A percentile compares a stretch with the other conserved stretches of the same genome.
These are phyloP conservation scores for Prosapia bicincta DNA, from an alignment of 2,888 invertebrate species.

Conservation along the genomic window DNA sequence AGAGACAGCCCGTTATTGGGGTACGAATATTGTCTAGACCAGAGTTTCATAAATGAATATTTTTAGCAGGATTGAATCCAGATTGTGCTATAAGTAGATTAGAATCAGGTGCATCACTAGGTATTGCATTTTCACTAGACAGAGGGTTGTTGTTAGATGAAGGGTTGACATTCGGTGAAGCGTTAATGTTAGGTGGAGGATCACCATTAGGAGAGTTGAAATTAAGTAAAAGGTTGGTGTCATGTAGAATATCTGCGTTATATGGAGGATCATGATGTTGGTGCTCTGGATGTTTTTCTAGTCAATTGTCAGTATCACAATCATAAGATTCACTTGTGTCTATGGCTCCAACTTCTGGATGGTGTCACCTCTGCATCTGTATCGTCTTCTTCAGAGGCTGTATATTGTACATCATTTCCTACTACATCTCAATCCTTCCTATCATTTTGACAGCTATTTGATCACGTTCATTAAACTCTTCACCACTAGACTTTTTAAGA, in stretches of 20 bases:
- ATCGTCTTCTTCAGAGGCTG: not conserved
- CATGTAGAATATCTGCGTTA: not conserved
- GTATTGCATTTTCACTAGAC: too few relatives aligned
- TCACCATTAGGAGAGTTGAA: not conserved
- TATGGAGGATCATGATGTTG: not conserved
- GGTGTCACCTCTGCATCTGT: not conserved
- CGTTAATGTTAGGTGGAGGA: too few relatives aligned
- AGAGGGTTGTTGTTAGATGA: not conserved
- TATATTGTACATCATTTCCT: too few relatives aligned
- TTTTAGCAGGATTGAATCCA: not conserved
- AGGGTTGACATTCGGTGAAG: too few relatives aligned
- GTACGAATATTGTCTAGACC: not conserved
- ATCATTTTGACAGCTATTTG: not conserved
- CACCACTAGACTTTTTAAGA: too few relatives aligned
- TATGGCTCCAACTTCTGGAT: not conserved
- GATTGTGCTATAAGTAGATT: not conserved
- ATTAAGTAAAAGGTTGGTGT: not conserved
- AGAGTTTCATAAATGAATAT: conserved; percentile 1
- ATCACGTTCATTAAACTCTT: conserved; percentile 3
- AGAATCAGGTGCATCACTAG: conserved; percentile 2
- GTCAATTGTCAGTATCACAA: not conserved
- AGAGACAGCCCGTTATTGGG: not conserved
- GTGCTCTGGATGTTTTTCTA: too few relatives aligned
- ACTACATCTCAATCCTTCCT: not conserved
- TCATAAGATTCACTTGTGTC: not conserved